Evolutionary conservation across 2,888 invertebrate species (phyloP), one percentile per base, ranked within the genome.

Genomic region (Machimus atricapillus): DNA sequence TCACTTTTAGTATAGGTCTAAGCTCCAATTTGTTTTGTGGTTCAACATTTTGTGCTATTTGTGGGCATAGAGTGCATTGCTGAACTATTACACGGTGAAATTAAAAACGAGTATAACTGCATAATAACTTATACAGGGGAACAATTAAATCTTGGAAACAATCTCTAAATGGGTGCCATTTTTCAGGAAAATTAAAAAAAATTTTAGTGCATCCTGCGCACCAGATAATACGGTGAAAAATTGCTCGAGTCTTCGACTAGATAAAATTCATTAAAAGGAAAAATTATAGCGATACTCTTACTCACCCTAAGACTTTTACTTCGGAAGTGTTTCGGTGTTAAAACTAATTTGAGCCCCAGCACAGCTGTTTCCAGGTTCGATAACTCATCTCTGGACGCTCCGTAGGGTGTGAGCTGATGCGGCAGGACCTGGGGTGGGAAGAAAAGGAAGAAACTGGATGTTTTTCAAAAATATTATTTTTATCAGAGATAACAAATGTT

Each of bases 311-410:
- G 82, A 86, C 88, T 87, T 56, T 86, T 87, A 83, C 85, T 88
- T 40, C 88, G 88, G 87, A 89, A 89, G 86, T 88, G 88, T 86
- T 89, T 89, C 58, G 88, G 87, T 81, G 87, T 87, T 86, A 89
- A 87, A 76, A 88, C 88, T 86, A 89, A 86, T 88, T 88, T 89
- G 52, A 88, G 86, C 58, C 88, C 88, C 85, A 89, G 37, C 27
- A 77, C 73, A 56, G 87, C 81, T 83, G 87, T 86, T 81, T 86
- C 85, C 14, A 73, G 66, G 46, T 82, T 82, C 73, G 82, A 82
- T 76, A 87, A 79, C 4, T 87, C 86, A 83, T 88, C 86, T 46
- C 83, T 87, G 9, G 82, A 58, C 23, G 34, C 23, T 76, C 85
- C 77, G 40, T 87, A 88, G 52, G 23, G 85, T 14, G 82, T 73